Conservation (phyloP, 2,797 vertebrate genomes). For the Mus minutoides region DNA sequence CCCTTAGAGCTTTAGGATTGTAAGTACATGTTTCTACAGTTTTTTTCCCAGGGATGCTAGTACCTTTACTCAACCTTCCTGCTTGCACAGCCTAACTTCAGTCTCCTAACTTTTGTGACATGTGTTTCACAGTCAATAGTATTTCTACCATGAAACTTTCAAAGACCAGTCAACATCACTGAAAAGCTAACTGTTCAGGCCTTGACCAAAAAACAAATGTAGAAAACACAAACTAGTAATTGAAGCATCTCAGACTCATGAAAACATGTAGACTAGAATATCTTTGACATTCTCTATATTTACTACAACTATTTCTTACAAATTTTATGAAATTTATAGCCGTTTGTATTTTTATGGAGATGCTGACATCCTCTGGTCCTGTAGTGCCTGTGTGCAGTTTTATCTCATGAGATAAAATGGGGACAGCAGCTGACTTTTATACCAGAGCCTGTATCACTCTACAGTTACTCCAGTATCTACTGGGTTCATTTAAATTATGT, state of each 20-base stretch:
- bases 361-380: background rate
- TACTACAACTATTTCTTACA: too few species aligned
- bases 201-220: background rate
- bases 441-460: background rate
- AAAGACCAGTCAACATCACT: background rate
- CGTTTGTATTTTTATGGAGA: background rate
- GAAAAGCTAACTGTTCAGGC: background rate
- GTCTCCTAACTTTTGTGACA: background rate
- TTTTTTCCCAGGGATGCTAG: too few species aligned
- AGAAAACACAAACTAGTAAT: background rate
- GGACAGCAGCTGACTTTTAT: background rate
- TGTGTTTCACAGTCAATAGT: background rate
- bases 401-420: background rate
- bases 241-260: background rate
- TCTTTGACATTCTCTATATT: background rate
- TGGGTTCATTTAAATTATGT: background rate
- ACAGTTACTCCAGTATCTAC: background rate
- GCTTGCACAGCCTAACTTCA: background rate
- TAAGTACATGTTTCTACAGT: too few species aligned
- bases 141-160: background rate
- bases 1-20: background rate
- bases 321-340: background rate
- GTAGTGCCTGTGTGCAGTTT: background rate
- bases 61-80: background rate
- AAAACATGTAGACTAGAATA: background rate